Base-by-base conservation (phyloP, 2,113 vertebrate genomes). In the Tylochromis polylepis region DNA sequence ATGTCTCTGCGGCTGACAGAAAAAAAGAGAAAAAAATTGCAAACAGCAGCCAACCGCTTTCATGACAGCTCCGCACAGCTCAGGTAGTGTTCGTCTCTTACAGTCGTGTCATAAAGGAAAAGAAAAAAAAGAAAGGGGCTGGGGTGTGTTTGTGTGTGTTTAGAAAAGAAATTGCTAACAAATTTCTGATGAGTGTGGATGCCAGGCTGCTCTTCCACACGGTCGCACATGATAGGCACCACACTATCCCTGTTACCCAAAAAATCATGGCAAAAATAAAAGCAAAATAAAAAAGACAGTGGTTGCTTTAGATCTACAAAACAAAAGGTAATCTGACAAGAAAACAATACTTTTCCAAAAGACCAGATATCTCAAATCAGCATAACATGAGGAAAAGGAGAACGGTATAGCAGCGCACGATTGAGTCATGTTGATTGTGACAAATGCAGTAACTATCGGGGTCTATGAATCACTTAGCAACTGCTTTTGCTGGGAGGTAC, bases 391-490 rank as follows among this genome's bases (percentile, higher is more conserved):
- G 53, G 65, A 67, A 51, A 78, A 43, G 72, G 87, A 70, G 79
- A 88, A 57, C 7, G 22, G 86, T 83, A 82, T 79, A 62, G 59
- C 58, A 78, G 81, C 84, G 82, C 72, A 81, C 82, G 83, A 85
- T 94, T 87, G 93, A 94, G 82, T 67, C 62, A 81, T 72, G 53
- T 59, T 88, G 84, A 95, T 92, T 90, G 88, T 91, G 92, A 93
- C 89, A 89, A 95, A 95, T 93, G 93, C 43, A 43, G 87, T 58
- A 70, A 94, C 87, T 84, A 86, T 85, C 16, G 14, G 88, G 90
- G 89, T 92, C 87, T 84, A 91, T 94, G 90, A 94, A 95, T 95
- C 91, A 91, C 83, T 22, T 57, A 72, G 57, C 78, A 88, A 88
- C 58, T 86, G 84, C 86, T 82, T 93, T 91, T 10, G 79, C 88